Percentiles rank a stretch among this genome's conserved stretches.
Conservation (phyloP, 2,888 invertebrate species). For the Lissonota sp. region DNA sequence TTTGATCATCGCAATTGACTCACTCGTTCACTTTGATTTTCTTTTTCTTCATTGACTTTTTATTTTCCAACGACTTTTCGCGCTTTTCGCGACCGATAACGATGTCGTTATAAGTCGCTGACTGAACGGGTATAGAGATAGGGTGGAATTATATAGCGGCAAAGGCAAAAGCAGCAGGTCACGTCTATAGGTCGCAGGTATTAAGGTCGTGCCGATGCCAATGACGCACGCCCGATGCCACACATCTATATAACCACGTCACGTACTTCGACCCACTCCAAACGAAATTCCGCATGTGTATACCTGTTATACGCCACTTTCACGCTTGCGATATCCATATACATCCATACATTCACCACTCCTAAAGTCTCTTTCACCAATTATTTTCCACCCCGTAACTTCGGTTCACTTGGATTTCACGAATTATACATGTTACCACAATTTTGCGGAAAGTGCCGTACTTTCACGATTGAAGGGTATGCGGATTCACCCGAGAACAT, state of each 20-base stretch:
- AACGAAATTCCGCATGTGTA: conserved; percentile 22
- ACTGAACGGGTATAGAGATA: neutral
- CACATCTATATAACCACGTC: conserved; percentile 47
- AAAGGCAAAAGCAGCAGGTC: conserved; percentile 54
- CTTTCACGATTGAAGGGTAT: neutral
- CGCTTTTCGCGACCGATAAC: conserved; percentile 22
- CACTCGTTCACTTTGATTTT: neutral
- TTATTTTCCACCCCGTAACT: conserved; percentile 21
- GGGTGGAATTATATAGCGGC: conserved; percentile 29
- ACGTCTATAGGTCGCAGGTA: conserved; percentile 68
- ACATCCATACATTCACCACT: conserved; percentile 17
- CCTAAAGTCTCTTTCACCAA: conserved; percentile 1
- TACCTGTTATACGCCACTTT: conserved; percentile 36
- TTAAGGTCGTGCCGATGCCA: conserved; percentile 69
- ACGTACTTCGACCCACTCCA: conserved; percentile 57
- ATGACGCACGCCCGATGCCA: conserved; percentile 62
- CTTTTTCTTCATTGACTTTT: neutral
- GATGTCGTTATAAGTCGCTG: conserved; percentile 35
- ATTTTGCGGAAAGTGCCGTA: neutral
- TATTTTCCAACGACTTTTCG: neutral
- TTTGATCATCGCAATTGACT: too few species aligned
- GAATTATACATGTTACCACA: conserved; percentile 2
- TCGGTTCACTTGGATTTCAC: conserved; percentile 11
- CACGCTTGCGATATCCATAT: conserved; percentile 23
- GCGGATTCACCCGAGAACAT: neutral